Conservation (phyloP, 2,113 vertebrate species). For the Pelecanoides urinatrix region DNA sequence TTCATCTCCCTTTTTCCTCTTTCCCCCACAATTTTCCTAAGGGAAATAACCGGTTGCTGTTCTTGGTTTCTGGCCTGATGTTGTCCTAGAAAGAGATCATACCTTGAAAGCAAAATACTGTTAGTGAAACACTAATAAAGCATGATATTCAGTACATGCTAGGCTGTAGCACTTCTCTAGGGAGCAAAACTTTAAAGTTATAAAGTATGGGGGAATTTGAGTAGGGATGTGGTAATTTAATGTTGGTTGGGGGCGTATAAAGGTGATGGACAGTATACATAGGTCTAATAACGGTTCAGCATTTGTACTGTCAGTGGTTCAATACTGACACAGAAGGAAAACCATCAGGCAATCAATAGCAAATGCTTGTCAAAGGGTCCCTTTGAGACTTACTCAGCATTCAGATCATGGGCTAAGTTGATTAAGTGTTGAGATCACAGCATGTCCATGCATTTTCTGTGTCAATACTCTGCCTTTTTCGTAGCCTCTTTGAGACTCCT, state of each 20-base stretch:
- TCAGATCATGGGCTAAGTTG: rapidly evolving
- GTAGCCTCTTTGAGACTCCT: not conserved
- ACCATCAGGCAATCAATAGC: not conserved
- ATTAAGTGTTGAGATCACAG: not conserved
- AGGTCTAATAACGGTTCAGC: not conserved
- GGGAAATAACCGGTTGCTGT: not conserved
- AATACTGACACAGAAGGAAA: not conserved
- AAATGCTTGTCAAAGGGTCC: not conserved
- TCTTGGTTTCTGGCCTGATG: not conserved
- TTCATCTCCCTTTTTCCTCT: not conserved
- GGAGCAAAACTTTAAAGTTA: not conserved
- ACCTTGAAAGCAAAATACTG: not conserved
- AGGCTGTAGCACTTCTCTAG: not conserved
- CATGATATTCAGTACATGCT: not conserved
- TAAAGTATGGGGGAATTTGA: not conserved
- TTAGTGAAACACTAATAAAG: not conserved
- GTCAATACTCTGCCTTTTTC: not conserved
- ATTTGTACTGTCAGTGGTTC: not conserved
- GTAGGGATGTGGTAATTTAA: not conserved
- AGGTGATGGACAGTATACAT: not conserved
- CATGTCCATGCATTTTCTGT: not conserved
- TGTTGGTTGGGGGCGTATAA: not conserved
- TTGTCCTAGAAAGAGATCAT: not conserved
- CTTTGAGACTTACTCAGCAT: not conserved
- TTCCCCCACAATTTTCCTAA: not conserved